Percentiles rank a stretch among this genome's conserved stretches.
phyloP scores from a whole-genome alignment of 2,113 vertebrate species.

The Calidris pygmaea region DNA sequence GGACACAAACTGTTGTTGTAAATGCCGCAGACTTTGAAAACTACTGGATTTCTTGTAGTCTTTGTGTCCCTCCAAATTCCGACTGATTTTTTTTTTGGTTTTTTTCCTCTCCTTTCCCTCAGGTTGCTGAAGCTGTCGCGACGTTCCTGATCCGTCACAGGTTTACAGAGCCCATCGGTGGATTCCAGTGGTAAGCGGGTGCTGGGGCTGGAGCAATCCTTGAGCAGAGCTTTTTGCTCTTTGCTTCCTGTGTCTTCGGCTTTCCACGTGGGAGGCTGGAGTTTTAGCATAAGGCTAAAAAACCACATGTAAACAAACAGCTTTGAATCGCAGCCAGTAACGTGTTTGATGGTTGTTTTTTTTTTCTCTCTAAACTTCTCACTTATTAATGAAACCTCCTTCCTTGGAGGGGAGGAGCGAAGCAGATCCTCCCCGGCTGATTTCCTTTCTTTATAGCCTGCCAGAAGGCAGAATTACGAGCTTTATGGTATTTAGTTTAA shows the following conservation, averaged over 20 bases:
- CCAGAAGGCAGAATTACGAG: not conserved
- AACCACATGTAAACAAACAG: not conserved
- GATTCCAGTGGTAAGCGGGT: slow-evolving; percentile 89
- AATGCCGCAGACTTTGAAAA: not conserved
- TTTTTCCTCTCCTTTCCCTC: not conserved
- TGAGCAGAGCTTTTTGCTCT: not conserved
- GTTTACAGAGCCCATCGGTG: slow-evolving; percentile 94
- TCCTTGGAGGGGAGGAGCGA: not conserved
- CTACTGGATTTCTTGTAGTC: not conserved
- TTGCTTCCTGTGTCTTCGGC: not conserved
- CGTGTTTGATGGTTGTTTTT: not conserved
- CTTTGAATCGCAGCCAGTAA: not conserved
- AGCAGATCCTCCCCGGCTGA: not conserved
- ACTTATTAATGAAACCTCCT: not conserved
- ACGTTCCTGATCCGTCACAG: slow-evolving; percentile 96
- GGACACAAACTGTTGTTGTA: not conserved
- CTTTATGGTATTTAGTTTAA: not conserved
- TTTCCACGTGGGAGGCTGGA: not conserved
- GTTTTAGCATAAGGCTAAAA: not conserved
- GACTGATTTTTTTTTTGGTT: rapidly evolving
- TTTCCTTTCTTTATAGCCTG: not conserved
- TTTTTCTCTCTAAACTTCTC: not conserved
- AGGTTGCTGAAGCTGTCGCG: slow-evolving; percentile 96
- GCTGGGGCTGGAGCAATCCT: not conserved
- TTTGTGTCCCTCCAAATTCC: not conserved